Base-by-base conservation (phyloP, 2,888 invertebrate species). In the Eutolmus rufibarbis region DNA sequence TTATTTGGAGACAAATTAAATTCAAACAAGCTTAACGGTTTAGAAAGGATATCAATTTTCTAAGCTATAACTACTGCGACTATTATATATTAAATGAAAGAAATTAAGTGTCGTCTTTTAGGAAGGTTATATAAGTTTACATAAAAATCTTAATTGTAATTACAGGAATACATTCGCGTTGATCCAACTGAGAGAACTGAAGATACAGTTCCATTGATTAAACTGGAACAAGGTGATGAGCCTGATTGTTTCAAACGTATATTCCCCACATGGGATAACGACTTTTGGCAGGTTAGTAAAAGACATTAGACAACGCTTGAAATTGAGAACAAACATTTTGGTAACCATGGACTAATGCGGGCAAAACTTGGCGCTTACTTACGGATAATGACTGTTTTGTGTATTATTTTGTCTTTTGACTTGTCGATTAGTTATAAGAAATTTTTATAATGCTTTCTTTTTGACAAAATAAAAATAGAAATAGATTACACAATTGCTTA, bases 191-290 rank as follows among this genome's bases (percentile, higher is more conserved):
- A 95, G 14, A 94, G 96, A 8, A 94, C 95, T 0, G 94, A 95
- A 82, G 95, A 96, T 87, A 94, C 94, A 0, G 95, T 95, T 0
- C 93, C 95, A 40, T 94, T 97, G 16, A 94, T 96, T 16, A 94
- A 94, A 0, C 94, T 97, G 28, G 95, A 95, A 89, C 97, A 97
- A 92, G 96, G 95, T 4, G 93, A 94, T 76, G 97, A 97, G 91
- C 96, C 97, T 0, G 93, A 94, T 3, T 94, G 94, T 46, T 97
- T 97, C 93, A 96, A 94, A 90, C 94, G 95, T 34, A 93, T 96
- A 90, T 98, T 98, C 94, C 95, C 95, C 0, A 91, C 92, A 1
- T 98, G 98, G 97, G 94, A 96, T 89, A 91, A 93, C 1, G 93
- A 94, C 34, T 93, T 95, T 92, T 96, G 96, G 96, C 93, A 94